Conservation (phyloP, 2,113 vertebrate species). For the Phodopus roborovskii region DNA sequence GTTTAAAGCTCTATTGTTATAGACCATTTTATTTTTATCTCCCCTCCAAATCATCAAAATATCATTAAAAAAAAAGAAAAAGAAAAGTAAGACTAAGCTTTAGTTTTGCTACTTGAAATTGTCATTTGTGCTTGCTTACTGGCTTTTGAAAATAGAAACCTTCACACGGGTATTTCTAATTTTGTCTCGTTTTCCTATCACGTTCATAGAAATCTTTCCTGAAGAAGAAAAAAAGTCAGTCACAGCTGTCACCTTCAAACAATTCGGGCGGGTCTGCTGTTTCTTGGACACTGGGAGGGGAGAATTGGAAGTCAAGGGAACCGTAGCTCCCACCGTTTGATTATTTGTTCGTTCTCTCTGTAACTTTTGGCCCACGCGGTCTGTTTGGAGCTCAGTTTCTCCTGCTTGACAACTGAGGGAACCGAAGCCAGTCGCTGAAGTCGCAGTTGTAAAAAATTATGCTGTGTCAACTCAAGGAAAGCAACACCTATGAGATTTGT, state of each 20-base stretch:
- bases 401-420: conserved; percentile 11
- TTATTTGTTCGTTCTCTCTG: not conserved
- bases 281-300: not conserved
- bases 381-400: not conserved
- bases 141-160: conserved; percentile 25
- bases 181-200: conserved; percentile 4
- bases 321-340: not conserved
- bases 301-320: not conserved
- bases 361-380: not conserved
- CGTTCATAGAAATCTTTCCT: conserved; percentile 18
- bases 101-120: conserved; percentile 29
- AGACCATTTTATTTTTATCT: not conserved
- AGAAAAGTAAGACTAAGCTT: not conserved
- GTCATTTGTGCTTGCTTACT: conserved; percentile 3
- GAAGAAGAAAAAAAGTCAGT: not conserved
- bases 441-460: not conserved
- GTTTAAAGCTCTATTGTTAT: not conserved
- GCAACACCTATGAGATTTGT: not conserved
- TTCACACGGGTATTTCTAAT: conserved; percentile 14
- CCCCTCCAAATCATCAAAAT: conserved; percentile 41
- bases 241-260: not conserved
- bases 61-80: no score
- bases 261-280: not conserved
- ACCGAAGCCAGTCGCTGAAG: not conserved
- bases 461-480: not conserved